Base-by-base conservation (phyloP, 2,113 vertebrate genomes). In the Poicephalus gulielmi region DNA sequence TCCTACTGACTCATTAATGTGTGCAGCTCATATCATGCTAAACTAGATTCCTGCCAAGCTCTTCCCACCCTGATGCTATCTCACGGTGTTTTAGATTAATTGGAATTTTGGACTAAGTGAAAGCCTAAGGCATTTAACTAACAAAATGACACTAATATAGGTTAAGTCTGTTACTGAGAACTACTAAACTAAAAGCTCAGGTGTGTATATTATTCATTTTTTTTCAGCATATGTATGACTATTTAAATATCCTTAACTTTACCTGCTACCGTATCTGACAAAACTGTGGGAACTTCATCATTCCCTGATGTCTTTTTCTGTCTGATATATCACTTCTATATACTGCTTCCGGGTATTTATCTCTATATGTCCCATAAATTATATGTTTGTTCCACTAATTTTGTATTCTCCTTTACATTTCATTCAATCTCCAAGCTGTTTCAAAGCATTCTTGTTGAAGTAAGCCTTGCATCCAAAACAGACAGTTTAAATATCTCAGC, bases 1-100 rank as follows among this genome's bases (percentile, higher is more conserved):
- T 94, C 69, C 60, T 15, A 31, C 91, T 97, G 94, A 94, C 73
- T 96, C 91, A 97, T 82, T 90, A 92, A 80, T 92, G 35, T 71
- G 64, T 83, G 64, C 83, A 94, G 76, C 63, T 96, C 77, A 74
- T 95, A 92, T 89, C 89, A 90, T 80, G 55, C 63, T 92, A 68
- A 82, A 80, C 31, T 57, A 80, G 49, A 76, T 76, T 53, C 10
- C 31, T 86, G 87, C 89, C 94, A 97, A 92, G 43, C 18, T 71
- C 60, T 92, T 97, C 93, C 79, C 94, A 95, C 91, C 88, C 92
- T 96, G 95, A 97, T 96, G 74, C 44, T 97, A 94, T 97, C 96
- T 97, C 11, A 4, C 46, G 53, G 62, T 90, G 55, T 44, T 88
- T 94, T 86, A 90, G 86, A 90, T 95, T 95, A 95, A 93, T 75